Base-by-base conservation (phyloP, 53 echinoderm and acorn worm genomes). In the Arbacia lixula region DNA sequence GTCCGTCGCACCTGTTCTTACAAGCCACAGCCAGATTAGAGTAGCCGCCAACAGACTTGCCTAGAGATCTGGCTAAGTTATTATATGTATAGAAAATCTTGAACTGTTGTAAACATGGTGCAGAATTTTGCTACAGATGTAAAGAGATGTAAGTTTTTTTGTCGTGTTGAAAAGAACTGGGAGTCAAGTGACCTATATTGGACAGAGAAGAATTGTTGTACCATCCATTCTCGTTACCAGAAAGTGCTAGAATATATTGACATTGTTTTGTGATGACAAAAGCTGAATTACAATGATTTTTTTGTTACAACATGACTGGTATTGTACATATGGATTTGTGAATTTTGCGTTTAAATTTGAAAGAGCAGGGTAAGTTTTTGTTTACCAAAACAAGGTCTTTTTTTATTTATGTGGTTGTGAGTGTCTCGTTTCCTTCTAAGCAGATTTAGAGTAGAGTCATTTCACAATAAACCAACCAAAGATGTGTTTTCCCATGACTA, bases 121-220 rank as follows among this genome's bases (percentile, higher is more conserved):
- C 82, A 81, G 32, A 49, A 43, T 74, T 77, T 77, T 77, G 56
- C 58, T 77, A 81, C 62, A 24, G 27, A 63, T 77, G 77, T 77
- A 81, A 63, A 81, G 34, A 81, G 24, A 68, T 68, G 24, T 6
- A 57, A 57, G 20, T 38, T n/a, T 46, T 81, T 42, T 81, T 81
- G 30, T 63, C 46, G 64, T 50, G 49, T n/a, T n/a, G n/a, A n/a
- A n/a, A n/a, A 63, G 50, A 53, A 58, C 37, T 37, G 26, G 28
- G 63, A 61, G 64, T 79, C 79, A 79, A 79, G 79, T 81, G 82
- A 63, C 82, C 82, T 81, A 81, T 81, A 81, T 63, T 81, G 49
- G 62, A 61, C 43, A 72, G 36, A 58, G 60, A 63, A 50, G 60
- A 60, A 78, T 31, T 51, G 32, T 63, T 42, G 19, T 63, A 81